Base-by-base conservation (phyloP, 1,140 invertebrate genomes). In the Trichogramma pretiosum region DNA sequence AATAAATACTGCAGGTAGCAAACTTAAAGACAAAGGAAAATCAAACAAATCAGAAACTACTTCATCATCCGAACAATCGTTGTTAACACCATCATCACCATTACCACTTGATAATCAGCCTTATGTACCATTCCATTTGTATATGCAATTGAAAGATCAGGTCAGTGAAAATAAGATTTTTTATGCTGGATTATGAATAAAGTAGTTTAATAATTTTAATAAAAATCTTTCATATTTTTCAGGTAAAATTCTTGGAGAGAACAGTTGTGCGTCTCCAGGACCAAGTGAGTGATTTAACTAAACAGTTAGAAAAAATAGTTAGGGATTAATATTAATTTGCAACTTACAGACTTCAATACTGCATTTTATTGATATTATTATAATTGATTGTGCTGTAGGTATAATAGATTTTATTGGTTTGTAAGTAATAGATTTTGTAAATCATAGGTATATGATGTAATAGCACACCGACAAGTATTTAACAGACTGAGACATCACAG, bases 41-140 rank as follows among this genome's bases (percentile, higher is more conserved):
- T 37, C 34, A 23, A 64, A 65, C 53, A 56, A 62, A 3, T 23
- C 21, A 30, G 56, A 51, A 24, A 56, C 47, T 47, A 32, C 48
- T 18, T 56, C 60, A 11, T 17, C 42, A 2, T 43, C 42, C 19
- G 36, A 52, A 13, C 48, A 57, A 8, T 16, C 40, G 7, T 53
- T 62, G 28, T 57, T 49, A 28, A 49, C 28, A 26, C 33, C 40
- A 37, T 53, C 48, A 35, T 53, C 61, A 22, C 52, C 56, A 21
- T 30, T 32, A 32, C 43, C 56, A 30, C 46, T 58, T 32, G 52
- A 46, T 36, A 50, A 58, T 37, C 56, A 62, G 44, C 59, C 59
- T 47, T 71, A 61, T 54, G 68, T 72, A 46, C 67, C 68, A 18
- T 72, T 68, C 56, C 57, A 62, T 36, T 53, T 70, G 48, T 72